Evolutionary conservation across 2,113 vertebrate species (phyloP).

Genomic region (Glaucidium brasilianum): DNA sequence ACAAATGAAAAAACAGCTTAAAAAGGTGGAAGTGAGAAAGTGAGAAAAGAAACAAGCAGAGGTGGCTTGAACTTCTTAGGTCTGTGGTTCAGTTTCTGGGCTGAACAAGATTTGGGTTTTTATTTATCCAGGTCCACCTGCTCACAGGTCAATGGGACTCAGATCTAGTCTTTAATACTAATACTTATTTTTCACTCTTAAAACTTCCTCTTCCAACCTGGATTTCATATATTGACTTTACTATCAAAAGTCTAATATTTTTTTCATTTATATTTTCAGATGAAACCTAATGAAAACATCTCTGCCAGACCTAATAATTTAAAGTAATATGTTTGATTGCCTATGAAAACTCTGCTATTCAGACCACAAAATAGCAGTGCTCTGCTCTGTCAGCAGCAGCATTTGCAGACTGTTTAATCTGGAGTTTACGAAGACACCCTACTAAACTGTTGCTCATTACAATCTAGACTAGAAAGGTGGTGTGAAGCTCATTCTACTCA

Average conservation of each 20-base stretch:
- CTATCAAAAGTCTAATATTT: not conserved
- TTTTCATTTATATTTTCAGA: not conserved
- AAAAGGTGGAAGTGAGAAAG: not conserved
- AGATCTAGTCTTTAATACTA: not conserved
- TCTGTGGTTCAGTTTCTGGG: not conserved
- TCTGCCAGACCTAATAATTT: not conserved
- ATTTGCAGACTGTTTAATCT: not conserved
- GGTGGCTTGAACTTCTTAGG: not conserved
- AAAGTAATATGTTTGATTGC: not conserved
- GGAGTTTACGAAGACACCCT: not conserved
- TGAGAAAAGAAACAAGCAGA: not conserved
- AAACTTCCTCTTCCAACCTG: not conserved
- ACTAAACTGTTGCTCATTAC: not conserved
- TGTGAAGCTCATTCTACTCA: not conserved
- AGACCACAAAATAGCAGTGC: not conserved
- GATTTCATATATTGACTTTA: not conserved
- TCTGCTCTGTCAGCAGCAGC: not conserved
- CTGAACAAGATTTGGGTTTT: not conserved
- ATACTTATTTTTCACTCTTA: not conserved
- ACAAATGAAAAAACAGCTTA: not conserved
- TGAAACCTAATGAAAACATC: not conserved
- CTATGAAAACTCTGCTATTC: not conserved
- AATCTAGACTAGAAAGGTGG: not conserved
- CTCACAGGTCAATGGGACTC: not conserved
- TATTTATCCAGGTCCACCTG: not conserved